These are phyloP conservation scores for Percina caprodes DNA, from an alignment of 2,113 vertebrate species.

Conservation along the genomic window DNA sequence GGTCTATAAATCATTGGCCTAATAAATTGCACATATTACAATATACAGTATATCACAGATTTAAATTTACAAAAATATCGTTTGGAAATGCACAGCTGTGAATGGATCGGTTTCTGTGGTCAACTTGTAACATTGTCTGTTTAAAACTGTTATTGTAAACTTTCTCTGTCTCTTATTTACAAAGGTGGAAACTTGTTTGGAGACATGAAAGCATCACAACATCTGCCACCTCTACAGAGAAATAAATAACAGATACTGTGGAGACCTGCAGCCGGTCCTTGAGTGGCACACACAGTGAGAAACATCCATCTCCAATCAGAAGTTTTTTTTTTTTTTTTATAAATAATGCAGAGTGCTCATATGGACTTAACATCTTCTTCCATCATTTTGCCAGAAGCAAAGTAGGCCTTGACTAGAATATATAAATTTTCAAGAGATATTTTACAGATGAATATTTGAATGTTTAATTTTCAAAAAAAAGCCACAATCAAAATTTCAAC, in stretches of 20 bases:
- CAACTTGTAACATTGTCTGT: not conserved
- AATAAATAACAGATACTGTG: slow-evolving; percentile 11
- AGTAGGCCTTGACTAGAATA: not conserved
- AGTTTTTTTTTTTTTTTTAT: too few species aligned
- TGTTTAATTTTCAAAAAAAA: not conserved
- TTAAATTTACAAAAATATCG: not conserved
- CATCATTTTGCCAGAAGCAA: not conserved
- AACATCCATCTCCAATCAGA: not conserved
- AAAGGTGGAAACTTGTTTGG: not conserved
- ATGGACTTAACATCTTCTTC: not conserved
- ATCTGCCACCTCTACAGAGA: slow-evolving; percentile 19
- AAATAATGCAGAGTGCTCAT: slow-evolving; percentile 32
- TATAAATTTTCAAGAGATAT: not conserved
- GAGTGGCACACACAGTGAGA: slow-evolving; percentile 11
- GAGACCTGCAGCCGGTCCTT: slow-evolving; percentile 10
- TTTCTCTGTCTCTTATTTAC: not conserved
- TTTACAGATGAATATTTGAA: not conserved
- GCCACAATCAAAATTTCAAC: not conserved
- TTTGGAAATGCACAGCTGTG: not conserved
- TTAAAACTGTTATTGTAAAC: not conserved
- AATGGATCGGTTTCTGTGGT: not conserved
- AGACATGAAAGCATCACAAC: not conserved
- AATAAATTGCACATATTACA: not conserved
- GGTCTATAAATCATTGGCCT: not conserved
- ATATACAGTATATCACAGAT: not conserved